Conservation (phyloP, 2,797 vertebrate species). For the Cirrhinus molitorella region DNA sequence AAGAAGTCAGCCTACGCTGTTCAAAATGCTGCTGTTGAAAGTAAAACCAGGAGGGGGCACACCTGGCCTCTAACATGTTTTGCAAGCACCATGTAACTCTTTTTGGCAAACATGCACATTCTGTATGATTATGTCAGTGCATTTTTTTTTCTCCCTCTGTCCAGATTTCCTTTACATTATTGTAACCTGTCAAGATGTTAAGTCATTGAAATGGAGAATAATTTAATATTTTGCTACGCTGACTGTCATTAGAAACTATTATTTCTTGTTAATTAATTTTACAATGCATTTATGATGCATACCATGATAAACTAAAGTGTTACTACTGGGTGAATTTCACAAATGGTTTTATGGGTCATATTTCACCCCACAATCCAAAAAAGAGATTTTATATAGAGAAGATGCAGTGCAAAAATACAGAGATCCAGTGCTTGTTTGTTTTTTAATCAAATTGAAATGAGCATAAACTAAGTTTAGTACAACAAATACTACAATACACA, state of each 20-base stretch:
- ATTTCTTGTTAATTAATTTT: neutral
- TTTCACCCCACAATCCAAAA: neutral
- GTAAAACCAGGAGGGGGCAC: slow-evolving; percentile 46
- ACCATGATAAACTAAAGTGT: slow-evolving; percentile 6
- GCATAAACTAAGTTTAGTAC: neutral
- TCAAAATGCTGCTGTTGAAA: slow-evolving; percentile 47
- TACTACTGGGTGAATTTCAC: neutral
- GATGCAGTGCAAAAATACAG: neutral
- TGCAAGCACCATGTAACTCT: slow-evolving; percentile 16
- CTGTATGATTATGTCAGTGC: neutral
- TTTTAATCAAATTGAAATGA: neutral
- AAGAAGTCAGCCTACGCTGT: slow-evolving; percentile 47
- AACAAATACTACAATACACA: neutral
- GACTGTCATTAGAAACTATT: neutral
- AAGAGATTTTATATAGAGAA: neutral
- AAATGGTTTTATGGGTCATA: neutral
- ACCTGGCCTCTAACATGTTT: neutral
- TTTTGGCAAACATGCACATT: neutral
- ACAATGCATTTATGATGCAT: neutral
- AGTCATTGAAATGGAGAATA: neutral
- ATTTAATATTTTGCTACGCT: slow-evolving; percentile 14
- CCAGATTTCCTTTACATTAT: neutral
- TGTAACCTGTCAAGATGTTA: neutral
- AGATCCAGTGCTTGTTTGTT: neutral
- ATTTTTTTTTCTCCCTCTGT: neutral